Base-by-base conservation (phyloP, 2,797 vertebrate species). In the Garrulus glandarius region DNA sequence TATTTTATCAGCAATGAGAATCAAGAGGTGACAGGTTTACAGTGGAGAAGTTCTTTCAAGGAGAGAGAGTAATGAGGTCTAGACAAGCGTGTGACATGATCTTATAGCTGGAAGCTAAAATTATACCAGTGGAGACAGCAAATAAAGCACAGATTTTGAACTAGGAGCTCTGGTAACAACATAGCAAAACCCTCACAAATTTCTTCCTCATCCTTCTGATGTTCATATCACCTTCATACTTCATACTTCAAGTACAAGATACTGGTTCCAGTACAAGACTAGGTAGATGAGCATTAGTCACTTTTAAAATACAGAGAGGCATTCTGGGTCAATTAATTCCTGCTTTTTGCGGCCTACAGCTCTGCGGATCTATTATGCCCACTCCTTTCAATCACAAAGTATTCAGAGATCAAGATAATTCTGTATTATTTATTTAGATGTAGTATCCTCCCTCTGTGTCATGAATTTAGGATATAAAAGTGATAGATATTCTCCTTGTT, bases 1-100 rank as follows among this genome's bases (percentile, higher is more conserved):
- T 87, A 78, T 95, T 94, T 91, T 90, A 83, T 89, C 89, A 92
- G 68, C 75, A 93, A 47, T 46, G 82, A 92, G 87, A 93, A 94
- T 93, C 91, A 89, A 83, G 84, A 94, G 56, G 57, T 91, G 94
- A 81, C 84, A 92, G 61, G 56, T 93, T 94, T 96, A 85, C 49
- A 64, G 71, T 60, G 78, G 64, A 77, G 71, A 67, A 89, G 71
- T 80, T 87, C 71, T 76, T 91, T 84, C 71, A 87, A 83, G 68
- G 60, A 77, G 93, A 92, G 55, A 87, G 49, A 93, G 17, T 85
- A 89, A 92, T 95, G 83, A 95, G 57, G 87, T 93, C 85, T 90
- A 84, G 89, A 86, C 87, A 94, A 65, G 83, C 0, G 1, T 86
- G 43, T 89, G 85, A 95, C 87, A 82, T 55, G 80, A 84, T 93